A percentile compares a stretch with the other conserved stretches of the same genome.
Conservation (phyloP, 2,797 vertebrate species). For the Neomorphus geoffroyi region DNA sequence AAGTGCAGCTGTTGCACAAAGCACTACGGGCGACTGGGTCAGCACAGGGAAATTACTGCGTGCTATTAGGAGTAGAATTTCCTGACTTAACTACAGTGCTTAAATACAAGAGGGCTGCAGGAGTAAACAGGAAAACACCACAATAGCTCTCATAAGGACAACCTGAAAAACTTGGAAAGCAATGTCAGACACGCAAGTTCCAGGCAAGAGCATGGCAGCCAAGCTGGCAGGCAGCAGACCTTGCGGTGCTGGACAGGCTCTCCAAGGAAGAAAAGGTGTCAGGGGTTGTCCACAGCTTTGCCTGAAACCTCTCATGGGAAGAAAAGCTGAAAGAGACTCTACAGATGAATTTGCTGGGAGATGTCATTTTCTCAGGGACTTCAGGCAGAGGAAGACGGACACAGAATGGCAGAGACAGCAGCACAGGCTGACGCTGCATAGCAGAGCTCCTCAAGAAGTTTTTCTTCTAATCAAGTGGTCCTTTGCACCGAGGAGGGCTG, state of each 20-base stretch:
- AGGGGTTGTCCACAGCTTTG: background rate
- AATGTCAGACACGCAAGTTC: background rate
- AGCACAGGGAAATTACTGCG: background rate
- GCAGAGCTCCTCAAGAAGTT: background rate
- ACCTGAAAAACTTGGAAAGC: background rate
- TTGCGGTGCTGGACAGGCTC: background rate
- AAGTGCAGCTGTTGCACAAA: background rate
- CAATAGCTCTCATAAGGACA: background rate
- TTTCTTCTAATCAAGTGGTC: background rate
- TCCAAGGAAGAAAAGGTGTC: background rate
- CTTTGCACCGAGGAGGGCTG: background rate
- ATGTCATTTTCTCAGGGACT: background rate
- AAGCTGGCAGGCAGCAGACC: background rate
- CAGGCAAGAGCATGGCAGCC: background rate
- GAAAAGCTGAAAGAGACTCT: background rate
- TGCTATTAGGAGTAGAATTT: background rate
- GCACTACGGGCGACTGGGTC: background rate
- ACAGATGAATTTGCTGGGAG: background rate
- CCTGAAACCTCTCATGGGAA: background rate
- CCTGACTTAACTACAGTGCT: background rate
- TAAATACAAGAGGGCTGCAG: background rate
- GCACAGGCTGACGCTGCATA: background rate
- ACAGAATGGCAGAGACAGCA: background rate
- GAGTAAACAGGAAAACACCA: slow-evolving; percentile 56
- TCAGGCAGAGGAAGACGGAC: background rate